phyloP scores from a whole-genome alignment of 2,113 vertebrate species.

The Henicopernis longicauda region DNA sequence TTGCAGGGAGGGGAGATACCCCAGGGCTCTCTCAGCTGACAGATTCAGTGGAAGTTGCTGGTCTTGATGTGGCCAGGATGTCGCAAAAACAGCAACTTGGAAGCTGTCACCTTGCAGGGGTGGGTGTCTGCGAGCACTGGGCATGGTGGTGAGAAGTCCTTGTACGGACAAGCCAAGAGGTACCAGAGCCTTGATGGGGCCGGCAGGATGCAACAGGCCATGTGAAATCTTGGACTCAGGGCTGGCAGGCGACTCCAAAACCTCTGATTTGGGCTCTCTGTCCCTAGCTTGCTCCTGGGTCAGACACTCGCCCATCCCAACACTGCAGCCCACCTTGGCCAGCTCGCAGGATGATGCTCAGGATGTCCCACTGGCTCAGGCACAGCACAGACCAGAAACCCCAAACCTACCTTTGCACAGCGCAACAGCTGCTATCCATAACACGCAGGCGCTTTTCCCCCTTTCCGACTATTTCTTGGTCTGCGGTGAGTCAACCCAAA shows the following conservation, averaged over 20 bases:
- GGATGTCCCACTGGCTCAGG: neutral
- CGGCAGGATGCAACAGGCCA: neutral
- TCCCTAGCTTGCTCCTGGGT: neutral
- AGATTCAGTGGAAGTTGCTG: neutral
- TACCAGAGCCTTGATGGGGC: neutral
- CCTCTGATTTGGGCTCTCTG: neutral
- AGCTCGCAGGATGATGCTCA: neutral
- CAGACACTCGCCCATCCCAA: neutral
- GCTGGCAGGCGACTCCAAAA: neutral
- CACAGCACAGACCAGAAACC: neutral
- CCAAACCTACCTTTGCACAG: neutral
- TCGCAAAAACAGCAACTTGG: neutral
- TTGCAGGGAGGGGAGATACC: neutral
- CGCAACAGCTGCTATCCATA: fast-evolving
- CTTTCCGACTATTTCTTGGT: neutral
- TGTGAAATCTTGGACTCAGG: neutral
- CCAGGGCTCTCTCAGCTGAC: neutral
- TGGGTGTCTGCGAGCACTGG: neutral
- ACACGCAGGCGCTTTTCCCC: neutral
- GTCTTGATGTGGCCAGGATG: neutral
- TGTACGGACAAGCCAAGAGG: neutral
- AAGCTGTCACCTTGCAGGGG: neutral
- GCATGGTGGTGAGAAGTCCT: neutral
- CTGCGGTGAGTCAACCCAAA: neutral
- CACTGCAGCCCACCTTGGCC: neutral